Evolutionary conservation across 2,113 vertebrate genomes (phyloP).

Genomic region (Dendrocopos noguchii): DNA sequence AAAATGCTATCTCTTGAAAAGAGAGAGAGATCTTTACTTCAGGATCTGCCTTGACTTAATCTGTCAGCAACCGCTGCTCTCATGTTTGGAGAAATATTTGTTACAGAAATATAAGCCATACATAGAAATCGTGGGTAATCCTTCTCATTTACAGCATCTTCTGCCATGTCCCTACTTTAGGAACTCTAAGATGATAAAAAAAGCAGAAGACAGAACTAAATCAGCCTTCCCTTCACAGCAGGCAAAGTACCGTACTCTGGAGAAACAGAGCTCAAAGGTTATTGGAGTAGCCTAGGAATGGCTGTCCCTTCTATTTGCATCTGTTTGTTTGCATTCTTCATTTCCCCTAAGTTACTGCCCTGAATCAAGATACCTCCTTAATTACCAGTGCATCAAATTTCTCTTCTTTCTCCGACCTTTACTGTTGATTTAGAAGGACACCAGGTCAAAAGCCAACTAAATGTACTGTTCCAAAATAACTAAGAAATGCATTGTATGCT

Average conservation of each 20-base stretch:
- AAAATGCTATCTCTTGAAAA: neutral
- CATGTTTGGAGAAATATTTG: neutral
- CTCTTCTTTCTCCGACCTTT: neutral
- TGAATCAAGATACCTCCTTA: constrained; percentile 3
- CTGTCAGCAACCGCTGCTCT: neutral
- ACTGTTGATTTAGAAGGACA: constrained; percentile 25
- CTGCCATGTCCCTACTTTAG: neutral
- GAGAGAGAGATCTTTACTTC: neutral
- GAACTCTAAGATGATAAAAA: neutral
- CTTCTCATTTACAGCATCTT: neutral
- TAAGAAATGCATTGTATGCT: neutral
- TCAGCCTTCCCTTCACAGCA: neutral
- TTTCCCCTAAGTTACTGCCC: neutral
- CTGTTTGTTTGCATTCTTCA: neutral
- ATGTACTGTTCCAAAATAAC: neutral
- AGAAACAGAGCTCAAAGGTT: constrained; percentile 12
- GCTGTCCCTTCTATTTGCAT: neutral
- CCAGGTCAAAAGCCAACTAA: constrained; percentile 25
- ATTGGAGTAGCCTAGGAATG: neutral
- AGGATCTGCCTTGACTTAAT: neutral
- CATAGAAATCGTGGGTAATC: neutral
- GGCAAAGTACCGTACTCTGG: neutral
- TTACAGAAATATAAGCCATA: neutral
- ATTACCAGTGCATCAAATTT: constrained; percentile 20
- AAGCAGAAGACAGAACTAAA: neutral